These are phyloP conservation scores for Rousettus leschenaultii DNA, from an alignment of 2,113 vertebrate species.

Conservation along the genomic window DNA sequence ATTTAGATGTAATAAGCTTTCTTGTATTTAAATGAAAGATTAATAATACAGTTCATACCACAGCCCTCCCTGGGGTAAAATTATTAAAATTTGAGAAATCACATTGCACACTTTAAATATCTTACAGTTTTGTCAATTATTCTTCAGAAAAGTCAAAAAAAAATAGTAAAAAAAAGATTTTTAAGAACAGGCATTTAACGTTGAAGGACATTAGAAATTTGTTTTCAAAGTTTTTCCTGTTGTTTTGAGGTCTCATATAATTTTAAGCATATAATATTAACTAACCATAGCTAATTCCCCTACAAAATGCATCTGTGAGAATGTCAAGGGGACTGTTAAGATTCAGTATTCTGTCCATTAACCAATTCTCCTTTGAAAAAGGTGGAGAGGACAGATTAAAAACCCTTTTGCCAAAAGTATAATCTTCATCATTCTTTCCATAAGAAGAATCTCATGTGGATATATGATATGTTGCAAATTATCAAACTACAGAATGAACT, in stretches of 20 bases:
- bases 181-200: background rate
- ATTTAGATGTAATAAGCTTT: background rate
- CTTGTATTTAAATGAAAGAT: background rate
- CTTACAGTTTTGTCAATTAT: no score
- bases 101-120: no score
- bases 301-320: background rate
- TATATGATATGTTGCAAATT: background rate
- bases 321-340: background rate
- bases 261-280: background rate
- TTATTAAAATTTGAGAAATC: background rate
- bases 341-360: background rate
- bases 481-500: conserved; percentile 4
- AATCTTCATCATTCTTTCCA: background rate
- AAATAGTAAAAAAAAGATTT: no score
- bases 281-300: background rate
- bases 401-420: background rate
- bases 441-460: background rate
- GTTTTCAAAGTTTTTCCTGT: background rate
- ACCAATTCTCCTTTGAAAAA: background rate
- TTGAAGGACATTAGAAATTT: background rate
- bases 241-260: background rate
- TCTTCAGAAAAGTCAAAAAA: no score
- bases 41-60: background rate
- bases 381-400: background rate
- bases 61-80: background rate